Percentiles rank a stretch among this genome's conserved stretches.
These are phyloP conservation scores for Prietella phreatophila DNA, from an alignment of 2,113 vertebrate genomes.

Conservation along the genomic window DNA sequence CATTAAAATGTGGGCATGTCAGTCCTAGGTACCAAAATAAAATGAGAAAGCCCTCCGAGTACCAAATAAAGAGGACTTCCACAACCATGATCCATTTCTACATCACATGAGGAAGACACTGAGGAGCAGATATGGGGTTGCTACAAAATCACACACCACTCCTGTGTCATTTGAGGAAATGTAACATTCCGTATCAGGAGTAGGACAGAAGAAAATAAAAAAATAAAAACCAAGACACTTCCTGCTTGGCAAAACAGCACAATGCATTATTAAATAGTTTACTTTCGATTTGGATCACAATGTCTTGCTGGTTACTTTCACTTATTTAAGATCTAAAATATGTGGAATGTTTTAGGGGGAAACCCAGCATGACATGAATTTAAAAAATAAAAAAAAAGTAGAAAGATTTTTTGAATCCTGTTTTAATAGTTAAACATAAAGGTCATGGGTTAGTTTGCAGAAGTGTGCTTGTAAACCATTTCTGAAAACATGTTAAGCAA, in stretches of 20 bases:
- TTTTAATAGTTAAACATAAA: background rate
- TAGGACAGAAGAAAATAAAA: background rate
- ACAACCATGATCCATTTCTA: background rate
- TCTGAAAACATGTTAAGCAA: background rate
- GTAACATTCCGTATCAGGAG: background rate
- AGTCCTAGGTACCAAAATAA: background rate
- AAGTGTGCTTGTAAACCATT: background rate
- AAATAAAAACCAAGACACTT: background rate
- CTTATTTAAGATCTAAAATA: background rate
- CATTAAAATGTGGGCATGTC: background rate
- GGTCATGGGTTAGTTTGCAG: background rate
- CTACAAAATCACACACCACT: background rate
- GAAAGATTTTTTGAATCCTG: background rate
- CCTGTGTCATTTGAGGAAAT: background rate
- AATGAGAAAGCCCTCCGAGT: background rate
- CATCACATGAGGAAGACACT: background rate
- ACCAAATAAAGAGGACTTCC: background rate
- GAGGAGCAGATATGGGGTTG: background rate
- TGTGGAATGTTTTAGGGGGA: background rate
- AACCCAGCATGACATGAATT: too few species aligned
- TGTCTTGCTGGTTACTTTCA: background rate
- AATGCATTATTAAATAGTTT: background rate
- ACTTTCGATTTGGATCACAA: slow-evolving; percentile 31
- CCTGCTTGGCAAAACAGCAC: background rate
- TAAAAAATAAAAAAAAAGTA: background rate